Evolutionary conservation across 2,797 vertebrate genomes (phyloP).

Genomic region (Sylvia borin): DNA sequence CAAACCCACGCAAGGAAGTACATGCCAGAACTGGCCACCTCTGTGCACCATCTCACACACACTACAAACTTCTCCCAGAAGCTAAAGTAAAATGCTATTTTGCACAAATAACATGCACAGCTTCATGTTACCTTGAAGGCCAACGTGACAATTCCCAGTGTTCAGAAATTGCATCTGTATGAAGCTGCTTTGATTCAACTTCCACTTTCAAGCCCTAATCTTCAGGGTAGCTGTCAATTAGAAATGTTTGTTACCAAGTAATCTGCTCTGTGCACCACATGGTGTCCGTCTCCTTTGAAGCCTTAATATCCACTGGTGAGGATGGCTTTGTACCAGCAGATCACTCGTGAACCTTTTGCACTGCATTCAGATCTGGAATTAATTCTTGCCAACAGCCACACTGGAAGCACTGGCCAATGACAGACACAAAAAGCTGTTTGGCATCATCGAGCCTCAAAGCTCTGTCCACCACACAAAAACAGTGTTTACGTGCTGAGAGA

Average conservation of each 20-base stretch:
- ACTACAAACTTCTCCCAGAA: neutral
- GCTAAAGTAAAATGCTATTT: neutral
- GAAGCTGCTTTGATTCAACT: neutral
- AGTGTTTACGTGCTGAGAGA: neutral
- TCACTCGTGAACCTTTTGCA: neutral
- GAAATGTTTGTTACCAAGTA: neutral
- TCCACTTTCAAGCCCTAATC: neutral
- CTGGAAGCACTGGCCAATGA: accelerated
- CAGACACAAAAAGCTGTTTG: neutral
- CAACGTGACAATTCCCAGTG: neutral
- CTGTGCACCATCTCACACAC: neutral
- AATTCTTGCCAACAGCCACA: neutral
- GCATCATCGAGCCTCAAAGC: neutral
- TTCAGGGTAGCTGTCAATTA: neutral
- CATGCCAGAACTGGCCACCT: neutral
- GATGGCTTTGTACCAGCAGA: neutral
- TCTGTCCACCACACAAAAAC: neutral
- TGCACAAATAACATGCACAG: neutral
- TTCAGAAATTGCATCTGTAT: neutral
- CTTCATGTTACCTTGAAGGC: neutral
- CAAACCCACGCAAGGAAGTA: neutral
- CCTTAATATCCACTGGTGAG: neutral
- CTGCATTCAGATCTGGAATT: neutral
- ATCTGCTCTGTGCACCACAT: neutral
- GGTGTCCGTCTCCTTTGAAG: neutral